Evolutionary conservation across 1,140 invertebrate species (phyloP).

Genomic region (Neodiprion pinetum): DNA sequence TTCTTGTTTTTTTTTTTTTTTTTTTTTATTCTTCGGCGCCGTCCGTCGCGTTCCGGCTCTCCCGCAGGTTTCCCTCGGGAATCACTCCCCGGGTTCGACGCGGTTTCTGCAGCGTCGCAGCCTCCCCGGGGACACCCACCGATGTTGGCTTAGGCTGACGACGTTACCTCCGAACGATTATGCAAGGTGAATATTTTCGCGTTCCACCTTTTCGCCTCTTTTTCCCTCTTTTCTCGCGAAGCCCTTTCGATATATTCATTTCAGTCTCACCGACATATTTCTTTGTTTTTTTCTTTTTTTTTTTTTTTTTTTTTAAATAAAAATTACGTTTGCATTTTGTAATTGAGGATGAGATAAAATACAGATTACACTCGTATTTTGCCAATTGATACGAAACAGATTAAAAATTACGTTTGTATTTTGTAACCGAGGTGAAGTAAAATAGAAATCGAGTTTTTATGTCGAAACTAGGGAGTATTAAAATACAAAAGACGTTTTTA

Average conservation of each 20-base stretch:
- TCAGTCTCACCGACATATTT: no score
- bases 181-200: slow-evolving; percentile 30
- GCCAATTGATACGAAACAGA: no score
- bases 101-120: neutral
- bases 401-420: no score
- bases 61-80: neutral
- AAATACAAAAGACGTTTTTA: no score
- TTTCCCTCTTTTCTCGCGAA: neutral
- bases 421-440: no score
- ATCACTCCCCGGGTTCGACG: neutral
- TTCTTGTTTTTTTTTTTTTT: slow-evolving; percentile 7
- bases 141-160: slow-evolving; percentile 23
- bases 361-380: no score
- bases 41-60: slow-evolving; percentile 26
- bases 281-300: no score
- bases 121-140: neutral
- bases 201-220: neutral
- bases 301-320: no score
- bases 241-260: neutral
- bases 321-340: no score
- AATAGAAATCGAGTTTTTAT: no score
- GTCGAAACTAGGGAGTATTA: no score
- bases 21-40: slow-evolving; percentile 16
- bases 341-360: no score
- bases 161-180: slow-evolving; percentile 27